Evolutionary conservation across 92 coral and sea anemone species (phyloP).

Genomic region (Paragorgia papillata): DNA sequence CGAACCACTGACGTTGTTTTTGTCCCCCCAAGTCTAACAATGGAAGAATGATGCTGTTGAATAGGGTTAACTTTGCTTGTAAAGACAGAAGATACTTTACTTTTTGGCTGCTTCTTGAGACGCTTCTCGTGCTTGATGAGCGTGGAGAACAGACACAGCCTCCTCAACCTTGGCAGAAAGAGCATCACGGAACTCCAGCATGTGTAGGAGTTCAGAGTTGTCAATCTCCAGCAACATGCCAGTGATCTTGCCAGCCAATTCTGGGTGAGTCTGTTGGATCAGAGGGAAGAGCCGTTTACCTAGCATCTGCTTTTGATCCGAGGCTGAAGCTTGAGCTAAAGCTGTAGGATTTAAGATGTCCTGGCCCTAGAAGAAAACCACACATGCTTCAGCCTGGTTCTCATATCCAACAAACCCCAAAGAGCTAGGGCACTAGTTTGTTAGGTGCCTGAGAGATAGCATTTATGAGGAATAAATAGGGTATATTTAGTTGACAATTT

Average conservation of each 20-base stretch:
- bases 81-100: too few relatives aligned
- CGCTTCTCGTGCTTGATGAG: constrained; percentile 59
- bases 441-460: too few relatives aligned
- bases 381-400: background rate
- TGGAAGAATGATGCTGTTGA: too few relatives aligned
- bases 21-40: too few relatives aligned
- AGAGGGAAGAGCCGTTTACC: constrained; percentile 93
- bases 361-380: too few relatives aligned
- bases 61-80: too few relatives aligned
- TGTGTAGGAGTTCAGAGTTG: constrained; percentile 92
- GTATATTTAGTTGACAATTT: too few relatives aligned
- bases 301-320: constrained; percentile 66
- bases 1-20: too few relatives aligned
- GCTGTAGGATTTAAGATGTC: constrained; percentile 63
- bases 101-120: too few relatives aligned
- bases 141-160: constrained; percentile 86
- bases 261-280: constrained; percentile 81
- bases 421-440: too few relatives aligned
- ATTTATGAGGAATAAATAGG: too few relatives aligned
- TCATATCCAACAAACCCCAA: too few relatives aligned
- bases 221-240: constrained; percentile 98
- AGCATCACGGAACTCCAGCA: constrained; percentile 94
- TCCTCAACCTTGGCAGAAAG: constrained; percentile 81
- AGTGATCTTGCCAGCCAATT: constrained; percentile 95
- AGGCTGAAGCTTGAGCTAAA: constrained; percentile 64